phyloP scores from a whole-genome alignment of 2,888 invertebrate species.

The Scaptomyza cyrtandrae region DNA sequence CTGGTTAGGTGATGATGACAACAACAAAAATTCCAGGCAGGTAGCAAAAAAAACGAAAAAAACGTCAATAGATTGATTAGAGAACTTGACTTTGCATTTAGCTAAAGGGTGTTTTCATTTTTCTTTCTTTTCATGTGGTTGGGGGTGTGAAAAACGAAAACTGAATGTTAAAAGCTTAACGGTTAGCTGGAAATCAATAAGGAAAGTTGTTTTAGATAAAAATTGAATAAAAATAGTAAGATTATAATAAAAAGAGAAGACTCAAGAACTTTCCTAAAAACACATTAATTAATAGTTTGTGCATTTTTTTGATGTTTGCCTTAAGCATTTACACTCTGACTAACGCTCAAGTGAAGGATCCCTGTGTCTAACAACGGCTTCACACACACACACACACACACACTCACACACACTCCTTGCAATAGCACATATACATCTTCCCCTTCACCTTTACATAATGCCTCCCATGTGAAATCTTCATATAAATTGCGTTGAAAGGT shows the following conservation, averaged over 20 bases:
- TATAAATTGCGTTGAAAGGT: constrained; percentile 73
- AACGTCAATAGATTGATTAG: constrained; percentile 52
- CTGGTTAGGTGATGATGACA: constrained; percentile 14
- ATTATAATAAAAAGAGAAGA: too few relatives aligned
- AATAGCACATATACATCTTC: not conserved
- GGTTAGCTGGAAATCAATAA: not conserved
- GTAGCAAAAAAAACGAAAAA: not conserved
- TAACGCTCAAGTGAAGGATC: not conserved
- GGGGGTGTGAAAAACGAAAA: not conserved
- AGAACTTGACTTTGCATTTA: constrained; percentile 8
- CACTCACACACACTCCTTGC: not conserved
- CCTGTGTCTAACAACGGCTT: not conserved
- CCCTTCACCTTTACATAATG: constrained; percentile 38
- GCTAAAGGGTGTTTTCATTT: not conserved
- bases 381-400: not conserved
- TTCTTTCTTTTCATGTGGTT: not conserved
- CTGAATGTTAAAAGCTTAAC: not conserved
- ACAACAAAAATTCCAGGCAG: constrained; percentile 20
- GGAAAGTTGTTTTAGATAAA: too few relatives aligned
- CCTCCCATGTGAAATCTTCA: constrained; percentile 62
- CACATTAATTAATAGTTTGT: too few relatives aligned
- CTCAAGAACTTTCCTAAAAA: too few relatives aligned
- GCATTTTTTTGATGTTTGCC: too few relatives aligned
- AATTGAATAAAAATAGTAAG: too few relatives aligned
- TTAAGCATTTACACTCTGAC: too few relatives aligned